A percentile compares a stretch with the other conserved stretches of the same genome.
Evolutionary conservation across 92 coral and sea anemone genomes (phyloP).

Genomic region (Nematostella vectensis): DNA sequence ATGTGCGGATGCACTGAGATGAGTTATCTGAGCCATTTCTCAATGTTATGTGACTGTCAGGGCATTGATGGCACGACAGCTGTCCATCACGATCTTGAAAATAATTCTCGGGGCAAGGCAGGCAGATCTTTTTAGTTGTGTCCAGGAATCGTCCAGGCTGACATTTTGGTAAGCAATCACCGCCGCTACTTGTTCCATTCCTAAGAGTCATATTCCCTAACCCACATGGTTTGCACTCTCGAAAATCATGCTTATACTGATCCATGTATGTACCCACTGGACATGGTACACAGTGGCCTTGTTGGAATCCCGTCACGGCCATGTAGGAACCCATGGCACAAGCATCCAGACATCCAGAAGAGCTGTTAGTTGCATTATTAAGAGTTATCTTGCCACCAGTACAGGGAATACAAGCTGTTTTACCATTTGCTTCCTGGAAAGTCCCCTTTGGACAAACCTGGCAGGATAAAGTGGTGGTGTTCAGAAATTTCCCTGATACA

Average conservation of each 20-base stretch:
- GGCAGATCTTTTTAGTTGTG: constrained; percentile 1
- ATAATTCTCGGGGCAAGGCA: constrained; percentile 14
- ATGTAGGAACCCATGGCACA: background rate
- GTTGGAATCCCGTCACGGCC: background rate
- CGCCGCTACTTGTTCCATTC: constrained; percentile 7
- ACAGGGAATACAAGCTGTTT: constrained; percentile 10
- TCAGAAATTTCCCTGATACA: constrained; percentile 9
- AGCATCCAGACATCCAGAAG: background rate
- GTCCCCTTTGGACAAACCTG: constrained; percentile 4
- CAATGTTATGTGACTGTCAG: constrained; percentile 19
- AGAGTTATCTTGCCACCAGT: constrained; percentile 4
- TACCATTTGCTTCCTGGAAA: constrained; percentile 3
- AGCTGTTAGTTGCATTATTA: constrained; percentile 3
- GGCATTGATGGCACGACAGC: constrained; percentile 29
- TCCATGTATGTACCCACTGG: constrained; percentile 7
- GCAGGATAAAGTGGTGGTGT: constrained; percentile 1
- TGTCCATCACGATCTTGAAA: constrained; percentile 23
- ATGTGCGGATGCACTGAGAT: constrained; percentile 23
- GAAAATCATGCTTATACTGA: constrained; percentile 4
- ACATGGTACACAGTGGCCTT: background rate
- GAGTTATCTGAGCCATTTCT: constrained; percentile 9
- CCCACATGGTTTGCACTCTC: constrained; percentile 23
- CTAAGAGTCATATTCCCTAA: constrained; percentile 10
- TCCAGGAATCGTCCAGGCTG: constrained; percentile 24
- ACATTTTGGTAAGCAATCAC: constrained; percentile 20